Conservation (phyloP, 2,113 vertebrate genomes). For the Triplophysa rosa region DNA sequence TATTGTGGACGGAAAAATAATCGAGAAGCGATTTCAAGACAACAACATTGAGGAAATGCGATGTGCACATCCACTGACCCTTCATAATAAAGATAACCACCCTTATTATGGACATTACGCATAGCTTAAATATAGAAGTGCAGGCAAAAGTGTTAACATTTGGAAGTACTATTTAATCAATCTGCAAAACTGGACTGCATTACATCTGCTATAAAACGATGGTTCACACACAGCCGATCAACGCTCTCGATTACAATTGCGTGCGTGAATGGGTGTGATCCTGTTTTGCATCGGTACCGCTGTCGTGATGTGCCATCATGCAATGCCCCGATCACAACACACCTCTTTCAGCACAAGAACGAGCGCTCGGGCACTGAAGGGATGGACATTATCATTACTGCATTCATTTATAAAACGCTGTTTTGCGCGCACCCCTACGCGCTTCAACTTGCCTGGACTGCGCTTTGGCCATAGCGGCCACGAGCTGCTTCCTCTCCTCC, state of each 20-base stretch:
- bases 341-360: conserved; percentile 28
- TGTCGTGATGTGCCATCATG: conserved; percentile 57
- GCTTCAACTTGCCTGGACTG: conserved; percentile 85
- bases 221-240: not conserved
- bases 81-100: conserved; percentile 11
- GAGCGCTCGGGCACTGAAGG: conserved; percentile 8
- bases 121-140: not conserved
- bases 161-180: not conserved
- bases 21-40: not conserved
- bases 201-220: not conserved
- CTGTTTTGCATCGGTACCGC: conserved; percentile 36
- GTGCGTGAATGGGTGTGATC: conserved; percentile 65
- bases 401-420: conserved; percentile 21
- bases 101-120: not conserved
- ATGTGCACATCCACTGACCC: not conserved
- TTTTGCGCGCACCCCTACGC: conserved; percentile 62
- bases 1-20: conserved; percentile 37
- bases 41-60: not conserved
- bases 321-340: conserved; percentile 51
- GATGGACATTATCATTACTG: conserved; percentile 18
- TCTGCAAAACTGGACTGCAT: not conserved
- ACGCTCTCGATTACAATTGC: conserved; percentile 1
- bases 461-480: conserved; percentile 92
- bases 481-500: conserved; percentile 88
- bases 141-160: not conserved